phyloP scores from a whole-genome alignment of 1,140 invertebrate species.

The Drosophila ercepeae region DNA sequence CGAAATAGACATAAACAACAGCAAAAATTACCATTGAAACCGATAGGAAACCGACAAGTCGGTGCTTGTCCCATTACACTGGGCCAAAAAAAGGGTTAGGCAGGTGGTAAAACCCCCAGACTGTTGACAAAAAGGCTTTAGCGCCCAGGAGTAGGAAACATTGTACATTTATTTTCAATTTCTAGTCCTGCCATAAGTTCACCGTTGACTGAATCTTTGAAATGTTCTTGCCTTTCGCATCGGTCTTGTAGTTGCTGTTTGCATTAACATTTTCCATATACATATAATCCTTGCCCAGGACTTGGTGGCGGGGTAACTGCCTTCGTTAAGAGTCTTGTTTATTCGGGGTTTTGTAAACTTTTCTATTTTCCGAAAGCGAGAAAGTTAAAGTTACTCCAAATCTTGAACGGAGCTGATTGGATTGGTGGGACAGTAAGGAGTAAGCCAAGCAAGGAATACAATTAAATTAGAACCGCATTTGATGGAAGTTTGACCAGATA shows the following conservation, averaged over 20 bases:
- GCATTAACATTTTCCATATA: neutral
- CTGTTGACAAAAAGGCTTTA: constrained; percentile 1
- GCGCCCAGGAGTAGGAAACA: neutral
- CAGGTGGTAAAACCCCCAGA: neutral
- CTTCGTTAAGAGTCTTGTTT: neutral
- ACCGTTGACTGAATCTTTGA: neutral
- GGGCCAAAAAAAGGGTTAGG: neutral
- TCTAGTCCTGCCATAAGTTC: neutral
- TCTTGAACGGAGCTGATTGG: neutral
- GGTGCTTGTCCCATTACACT: neutral
- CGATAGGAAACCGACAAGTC: neutral
- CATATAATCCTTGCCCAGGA: neutral
- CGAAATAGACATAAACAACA: neutral
- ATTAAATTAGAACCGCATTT: neutral
- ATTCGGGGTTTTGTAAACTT: neutral
- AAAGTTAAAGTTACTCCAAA: neutral
- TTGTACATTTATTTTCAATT: neutral
- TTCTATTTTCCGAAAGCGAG: constrained; percentile 1
- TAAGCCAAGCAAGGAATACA: neutral
- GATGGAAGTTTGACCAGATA: too few relatives aligned
- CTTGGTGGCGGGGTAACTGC: neutral
- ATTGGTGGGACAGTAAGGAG: neutral
- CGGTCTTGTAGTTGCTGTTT: neutral
- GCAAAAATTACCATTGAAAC: neutral
- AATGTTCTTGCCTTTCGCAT: neutral